A percentile compares a stretch with the other conserved stretches of the same genome.
These are phyloP conservation scores for Lasioglossum pauxillum DNA, from an alignment of 2,888 invertebrate genomes.

Conservation along the genomic window DNA sequence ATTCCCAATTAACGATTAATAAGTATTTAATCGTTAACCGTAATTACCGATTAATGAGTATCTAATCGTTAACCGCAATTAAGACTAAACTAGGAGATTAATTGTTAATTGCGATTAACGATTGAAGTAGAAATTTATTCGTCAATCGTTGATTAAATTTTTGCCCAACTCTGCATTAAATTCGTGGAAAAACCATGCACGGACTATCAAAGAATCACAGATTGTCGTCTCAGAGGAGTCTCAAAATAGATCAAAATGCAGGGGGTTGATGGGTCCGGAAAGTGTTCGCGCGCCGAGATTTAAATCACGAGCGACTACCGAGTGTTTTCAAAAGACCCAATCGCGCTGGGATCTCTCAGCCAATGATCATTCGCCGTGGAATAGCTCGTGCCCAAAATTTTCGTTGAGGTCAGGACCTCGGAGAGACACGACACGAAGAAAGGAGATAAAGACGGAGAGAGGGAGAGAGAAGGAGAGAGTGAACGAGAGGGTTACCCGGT, in stretches of 20 bases:
- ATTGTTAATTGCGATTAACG: no score
- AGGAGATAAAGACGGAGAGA: background rate
- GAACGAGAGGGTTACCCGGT: conserved; percentile 30
- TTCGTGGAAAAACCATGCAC: background rate
- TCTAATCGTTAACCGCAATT: no score
- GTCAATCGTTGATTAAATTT: no score
- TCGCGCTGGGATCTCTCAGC: background rate
- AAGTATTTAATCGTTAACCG: no score
- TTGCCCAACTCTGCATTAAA: background rate
- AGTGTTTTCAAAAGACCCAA: background rate
- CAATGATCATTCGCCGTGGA: background rate
- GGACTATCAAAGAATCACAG: background rate
- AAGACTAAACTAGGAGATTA: no score
- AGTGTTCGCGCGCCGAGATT: background rate
- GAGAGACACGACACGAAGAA: background rate
- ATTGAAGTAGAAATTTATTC: no score
- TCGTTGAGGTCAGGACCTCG: conserved; percentile 8
- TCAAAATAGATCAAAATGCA: background rate
- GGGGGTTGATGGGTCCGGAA: background rate
- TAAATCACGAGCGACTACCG: background rate
- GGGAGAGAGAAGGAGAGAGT: background rate
- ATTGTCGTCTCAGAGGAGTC: background rate
- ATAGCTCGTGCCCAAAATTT: conserved; percentile 5
- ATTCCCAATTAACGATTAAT: no score
- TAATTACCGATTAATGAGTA: no score